phyloP scores from a whole-genome alignment of 2,888 invertebrate species.

The Cerastoderma edule region DNA sequence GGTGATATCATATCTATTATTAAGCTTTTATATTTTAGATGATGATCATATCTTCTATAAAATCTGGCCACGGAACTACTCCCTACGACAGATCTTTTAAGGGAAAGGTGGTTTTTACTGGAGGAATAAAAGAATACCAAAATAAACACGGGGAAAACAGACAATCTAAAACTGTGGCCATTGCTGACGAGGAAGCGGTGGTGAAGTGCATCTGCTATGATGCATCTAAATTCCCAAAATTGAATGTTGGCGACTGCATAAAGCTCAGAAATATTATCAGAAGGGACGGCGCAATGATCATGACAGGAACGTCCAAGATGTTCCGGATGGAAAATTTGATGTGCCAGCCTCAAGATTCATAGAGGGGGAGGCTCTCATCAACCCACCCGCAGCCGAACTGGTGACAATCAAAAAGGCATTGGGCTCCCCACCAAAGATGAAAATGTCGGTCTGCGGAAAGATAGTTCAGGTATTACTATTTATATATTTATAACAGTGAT shows the following conservation, averaged over 20 bases:
- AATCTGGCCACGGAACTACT: too few relatives aligned
- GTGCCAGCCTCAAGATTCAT: background rate
- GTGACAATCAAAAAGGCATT: background rate
- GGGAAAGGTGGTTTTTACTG: background rate
- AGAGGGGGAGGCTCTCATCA: background rate
- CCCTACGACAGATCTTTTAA: background rate
- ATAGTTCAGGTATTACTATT: background rate
- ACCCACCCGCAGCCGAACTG: background rate
- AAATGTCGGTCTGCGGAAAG: background rate
- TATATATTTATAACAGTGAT: too few relatives aligned
- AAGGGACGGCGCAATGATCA: background rate
- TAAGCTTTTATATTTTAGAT: too few relatives aligned
- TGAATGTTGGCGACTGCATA: background rate
- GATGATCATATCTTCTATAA: too few relatives aligned
- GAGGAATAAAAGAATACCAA: background rate
- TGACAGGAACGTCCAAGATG: background rate
- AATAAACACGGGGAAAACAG: background rate
- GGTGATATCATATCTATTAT: too few relatives aligned
- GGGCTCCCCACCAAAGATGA: background rate
- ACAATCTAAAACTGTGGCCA: background rate
- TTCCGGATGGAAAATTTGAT: background rate
- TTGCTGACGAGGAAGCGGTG: background rate
- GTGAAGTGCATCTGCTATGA: background rate
- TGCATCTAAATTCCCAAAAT: background rate
- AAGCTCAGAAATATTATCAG: background rate